These are phyloP conservation scores for Cheirogaleus medius DNA, from an alignment of 2,113 vertebrate species.

Conservation along the genomic window DNA sequence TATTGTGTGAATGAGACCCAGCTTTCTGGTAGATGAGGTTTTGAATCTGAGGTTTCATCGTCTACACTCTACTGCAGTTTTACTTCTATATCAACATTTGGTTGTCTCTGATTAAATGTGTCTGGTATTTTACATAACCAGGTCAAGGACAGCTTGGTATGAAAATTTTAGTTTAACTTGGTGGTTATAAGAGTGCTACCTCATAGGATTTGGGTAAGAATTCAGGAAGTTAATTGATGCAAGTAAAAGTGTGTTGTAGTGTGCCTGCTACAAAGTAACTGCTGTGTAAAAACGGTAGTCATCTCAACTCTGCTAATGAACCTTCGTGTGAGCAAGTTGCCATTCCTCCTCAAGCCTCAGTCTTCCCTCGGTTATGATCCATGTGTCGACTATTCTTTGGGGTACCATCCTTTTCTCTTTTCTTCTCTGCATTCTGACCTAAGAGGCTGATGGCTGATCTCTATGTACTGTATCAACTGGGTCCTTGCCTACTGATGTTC, in stretches of 20 bases:
- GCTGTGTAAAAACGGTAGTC: background rate
- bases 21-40: background rate
- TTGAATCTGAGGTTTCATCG: background rate
- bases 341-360: background rate
- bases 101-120: background rate
- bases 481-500: background rate
- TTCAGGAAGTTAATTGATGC: background rate
- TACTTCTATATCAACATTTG: background rate
- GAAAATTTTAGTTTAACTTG: background rate
- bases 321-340: background rate
- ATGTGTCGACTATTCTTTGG: background rate
- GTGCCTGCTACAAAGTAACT: background rate
- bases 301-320: background rate
- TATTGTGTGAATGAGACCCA: background rate
- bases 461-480: background rate
- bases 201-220: background rate
- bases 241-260: background rate
- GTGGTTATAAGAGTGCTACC: background rate
- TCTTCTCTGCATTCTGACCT: background rate
- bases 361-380: background rate
- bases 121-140: conserved; percentile 3
- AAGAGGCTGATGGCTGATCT: background rate
- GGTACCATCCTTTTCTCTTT: background rate
- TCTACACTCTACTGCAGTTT: background rate
- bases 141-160: background rate